phyloP scores from a whole-genome alignment of 2,888 invertebrate species.

The Branchipolynoe longqiensis region DNA sequence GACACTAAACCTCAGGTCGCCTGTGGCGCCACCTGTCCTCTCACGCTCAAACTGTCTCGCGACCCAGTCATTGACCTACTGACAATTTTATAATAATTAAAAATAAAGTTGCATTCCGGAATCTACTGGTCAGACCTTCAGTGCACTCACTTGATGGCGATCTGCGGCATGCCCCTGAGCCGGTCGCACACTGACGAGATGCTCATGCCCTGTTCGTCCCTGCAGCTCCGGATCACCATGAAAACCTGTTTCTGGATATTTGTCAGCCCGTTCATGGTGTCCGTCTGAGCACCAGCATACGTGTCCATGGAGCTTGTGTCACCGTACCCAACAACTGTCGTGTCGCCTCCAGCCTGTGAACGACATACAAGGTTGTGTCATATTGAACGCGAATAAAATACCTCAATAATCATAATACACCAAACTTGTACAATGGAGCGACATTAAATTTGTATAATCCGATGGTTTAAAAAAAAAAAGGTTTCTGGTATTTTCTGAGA shows the following conservation, averaged over 20 bases:
- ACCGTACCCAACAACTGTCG: not conserved
- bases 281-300: constrained; percentile 54
- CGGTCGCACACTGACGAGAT: constrained; percentile 58
- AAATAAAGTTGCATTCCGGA: not conserved
- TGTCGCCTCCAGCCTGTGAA: not conserved
- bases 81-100: not conserved
- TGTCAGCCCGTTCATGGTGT: constrained; percentile 60
- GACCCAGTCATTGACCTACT: no score
- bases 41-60: no score
- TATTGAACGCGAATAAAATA: no score
- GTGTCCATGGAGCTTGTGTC: not conserved
- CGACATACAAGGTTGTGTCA: no score
- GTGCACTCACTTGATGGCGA: constrained; percentile 62
- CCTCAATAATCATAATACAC: no score
- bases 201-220: constrained; percentile 65
- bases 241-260: constrained; percentile 61
- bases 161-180: constrained; percentile 63
- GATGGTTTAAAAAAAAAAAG: no score
- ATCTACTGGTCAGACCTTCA: not conserved
- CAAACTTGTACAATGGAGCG: no score
- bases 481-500: no score
- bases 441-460: no score
- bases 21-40: no score
- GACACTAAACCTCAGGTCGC: no score
- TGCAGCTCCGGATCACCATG: constrained; percentile 58